Evolutionary conservation across 2,797 vertebrate species (phyloP).

Genomic region (Gobio occitaniae): DNA sequence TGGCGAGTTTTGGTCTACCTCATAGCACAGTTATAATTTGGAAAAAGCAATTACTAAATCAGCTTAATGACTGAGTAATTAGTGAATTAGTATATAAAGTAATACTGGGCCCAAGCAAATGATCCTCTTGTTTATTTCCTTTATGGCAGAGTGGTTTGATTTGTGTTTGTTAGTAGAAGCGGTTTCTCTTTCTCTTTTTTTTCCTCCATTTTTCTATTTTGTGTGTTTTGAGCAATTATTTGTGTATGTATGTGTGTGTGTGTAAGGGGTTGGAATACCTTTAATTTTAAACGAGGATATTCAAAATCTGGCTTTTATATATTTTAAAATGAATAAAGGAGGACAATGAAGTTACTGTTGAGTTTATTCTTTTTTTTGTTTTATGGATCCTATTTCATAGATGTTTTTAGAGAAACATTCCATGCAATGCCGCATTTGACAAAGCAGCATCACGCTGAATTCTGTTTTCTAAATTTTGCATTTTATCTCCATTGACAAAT

Average conservation of each 20-base stretch:
- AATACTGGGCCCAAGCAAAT: neutral
- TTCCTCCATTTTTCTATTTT: slow-evolving; percentile 9
- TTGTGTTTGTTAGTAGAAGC: slow-evolving; percentile 21
- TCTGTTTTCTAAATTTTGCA: neutral
- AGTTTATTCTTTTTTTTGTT: neutral
- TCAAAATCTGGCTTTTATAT: slow-evolving; percentile 34
- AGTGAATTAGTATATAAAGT: neutral
- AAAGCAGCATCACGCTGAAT: no score
- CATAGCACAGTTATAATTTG: slow-evolving; percentile 1
- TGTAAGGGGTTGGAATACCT: slow-evolving; percentile 2
- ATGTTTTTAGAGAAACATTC: neutral
- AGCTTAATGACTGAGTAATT: neutral
- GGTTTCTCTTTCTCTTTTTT: neutral
- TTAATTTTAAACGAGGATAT: slow-evolving; percentile 11
- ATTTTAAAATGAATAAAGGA: slow-evolving; percentile 48
- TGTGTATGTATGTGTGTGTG: slow-evolving; percentile 3
- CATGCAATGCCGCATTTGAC: neutral
- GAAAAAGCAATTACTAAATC: slow-evolving; percentile 16
- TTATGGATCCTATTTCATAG: neutral
- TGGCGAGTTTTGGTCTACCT: slow-evolving; percentile 50
- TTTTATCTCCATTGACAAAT: no score
- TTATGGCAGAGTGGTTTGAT: slow-evolving; percentile 27
- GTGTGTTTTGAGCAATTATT: slow-evolving; percentile 30
- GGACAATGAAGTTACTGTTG: neutral
- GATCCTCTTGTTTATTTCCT: neutral